Conservation (phyloP, 2,113 vertebrate genomes). For the Bothrops jararaca region DNA sequence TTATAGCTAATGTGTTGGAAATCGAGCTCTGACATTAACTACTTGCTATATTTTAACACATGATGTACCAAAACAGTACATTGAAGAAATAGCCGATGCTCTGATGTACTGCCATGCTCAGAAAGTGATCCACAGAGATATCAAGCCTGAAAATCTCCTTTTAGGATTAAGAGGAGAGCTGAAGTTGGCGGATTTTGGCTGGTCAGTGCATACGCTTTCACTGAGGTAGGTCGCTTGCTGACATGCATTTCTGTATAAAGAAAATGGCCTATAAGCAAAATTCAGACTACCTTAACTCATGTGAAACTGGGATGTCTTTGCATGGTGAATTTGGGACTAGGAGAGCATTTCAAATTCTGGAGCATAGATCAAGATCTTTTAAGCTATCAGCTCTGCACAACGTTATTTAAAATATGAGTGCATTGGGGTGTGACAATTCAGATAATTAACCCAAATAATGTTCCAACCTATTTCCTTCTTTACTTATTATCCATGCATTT, state of each 20-base stretch:
- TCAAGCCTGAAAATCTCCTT: conserved; percentile 32
- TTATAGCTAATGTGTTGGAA: background rate
- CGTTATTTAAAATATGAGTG: background rate
- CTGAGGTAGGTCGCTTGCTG: conserved; percentile 7
- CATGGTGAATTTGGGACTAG: no score
- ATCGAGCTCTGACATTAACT: background rate
- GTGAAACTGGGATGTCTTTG: background rate
- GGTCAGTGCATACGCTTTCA: conserved; percentile 37
- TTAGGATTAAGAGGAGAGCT: conserved; percentile 34
- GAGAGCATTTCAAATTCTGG: background rate
- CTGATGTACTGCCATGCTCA: conserved; percentile 38
- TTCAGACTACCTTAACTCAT: background rate
- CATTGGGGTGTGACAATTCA: background rate
- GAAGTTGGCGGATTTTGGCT: conserved; percentile 39
- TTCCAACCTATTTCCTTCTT: background rate
- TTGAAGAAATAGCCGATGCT: conserved; percentile 38
- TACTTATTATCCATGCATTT: background rate
- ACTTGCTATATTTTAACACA: background rate
- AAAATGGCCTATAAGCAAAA: background rate
- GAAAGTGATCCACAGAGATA: conserved; percentile 30
- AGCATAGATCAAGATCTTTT: background rate
- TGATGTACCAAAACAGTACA: conserved; percentile 18
- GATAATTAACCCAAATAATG: background rate
- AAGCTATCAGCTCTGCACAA: background rate
- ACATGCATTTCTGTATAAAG: background rate